phyloP scores from a whole-genome alignment of 2,888 invertebrate species.

The Drosophila maculinotata region DNA sequence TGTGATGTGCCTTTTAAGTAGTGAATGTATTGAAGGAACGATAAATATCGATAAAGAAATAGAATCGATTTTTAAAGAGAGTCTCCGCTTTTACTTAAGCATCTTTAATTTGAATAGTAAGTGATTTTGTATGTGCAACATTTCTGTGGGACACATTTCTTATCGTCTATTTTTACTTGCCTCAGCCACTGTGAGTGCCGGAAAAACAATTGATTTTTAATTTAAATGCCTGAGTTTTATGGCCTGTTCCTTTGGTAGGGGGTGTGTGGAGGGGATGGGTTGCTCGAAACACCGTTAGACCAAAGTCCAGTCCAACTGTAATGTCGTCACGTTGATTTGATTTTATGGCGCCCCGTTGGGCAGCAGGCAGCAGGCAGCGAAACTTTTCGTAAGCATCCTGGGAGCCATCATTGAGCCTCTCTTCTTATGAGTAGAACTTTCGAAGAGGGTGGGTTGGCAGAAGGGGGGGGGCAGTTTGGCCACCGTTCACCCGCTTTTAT shows the following conservation, averaged over 20 bases:
- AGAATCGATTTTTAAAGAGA: too few relatives aligned
- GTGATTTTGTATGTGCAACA: background rate
- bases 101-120: too few relatives aligned
- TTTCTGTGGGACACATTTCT: background rate
- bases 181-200: conserved; percentile 1
- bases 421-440: conserved; percentile 5
- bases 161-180: conserved; percentile 5
- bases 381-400: conserved; percentile 21
- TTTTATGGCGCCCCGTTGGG: conserved; percentile 69
- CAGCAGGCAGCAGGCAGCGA: conserved; percentile 17
- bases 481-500: conserved; percentile 55
- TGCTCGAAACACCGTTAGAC: conserved; percentile 1
- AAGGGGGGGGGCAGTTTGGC: background rate
- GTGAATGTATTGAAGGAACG: background rate
- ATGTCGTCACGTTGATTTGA: conserved; percentile 80
- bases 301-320: conserved; percentile 42
- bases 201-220: conserved; percentile 75
- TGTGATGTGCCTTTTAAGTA: background rate
- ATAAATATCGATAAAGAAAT: background rate
- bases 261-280: background rate
- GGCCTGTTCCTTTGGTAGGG: conserved; percentile 20
- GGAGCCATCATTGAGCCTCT: conserved; percentile 10
- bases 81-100: too few relatives aligned
- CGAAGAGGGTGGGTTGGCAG: conserved; percentile 4
- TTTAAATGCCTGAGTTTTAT: conserved; percentile 73